Conservation (phyloP, 2,113 vertebrate species). For the Euleptes europaea region DNA sequence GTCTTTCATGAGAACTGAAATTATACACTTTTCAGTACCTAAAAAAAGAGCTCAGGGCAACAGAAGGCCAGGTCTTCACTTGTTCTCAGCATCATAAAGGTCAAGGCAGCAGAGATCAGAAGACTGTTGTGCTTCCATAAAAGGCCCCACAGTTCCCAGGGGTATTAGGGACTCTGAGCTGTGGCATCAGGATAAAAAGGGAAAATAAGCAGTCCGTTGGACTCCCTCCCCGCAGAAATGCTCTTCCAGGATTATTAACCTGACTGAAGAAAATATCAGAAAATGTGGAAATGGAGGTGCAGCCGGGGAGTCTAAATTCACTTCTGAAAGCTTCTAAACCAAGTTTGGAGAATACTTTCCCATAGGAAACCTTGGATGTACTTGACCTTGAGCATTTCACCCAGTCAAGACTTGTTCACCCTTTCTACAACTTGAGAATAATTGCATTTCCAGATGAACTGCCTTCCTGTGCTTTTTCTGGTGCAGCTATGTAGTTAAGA, state of each 20-base stretch:
- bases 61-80: background rate
- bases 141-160: background rate
- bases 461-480: background rate
- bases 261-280: constrained; percentile 12
- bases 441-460: constrained; percentile 49
- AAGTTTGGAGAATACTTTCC: constrained; percentile 63
- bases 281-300: background rate
- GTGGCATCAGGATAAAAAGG: background rate
- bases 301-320: constrained; percentile 9
- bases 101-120: background rate
- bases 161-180: background rate
- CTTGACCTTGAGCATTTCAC: constrained; percentile 50
- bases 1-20: background rate
- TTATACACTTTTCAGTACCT: background rate
- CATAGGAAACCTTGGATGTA: constrained; percentile 62
- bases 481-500: accelerated
- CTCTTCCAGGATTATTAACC: constrained; percentile 10
- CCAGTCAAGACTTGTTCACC: constrained; percentile 26
- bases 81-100: background rate
- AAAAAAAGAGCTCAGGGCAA: background rate
- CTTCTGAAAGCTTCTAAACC: constrained; percentile 26
- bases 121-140: constrained; percentile 4
- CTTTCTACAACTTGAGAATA: constrained; percentile 32
- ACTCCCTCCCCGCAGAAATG: background rate
- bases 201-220: background rate